Percentiles rank a stretch among this genome's conserved stretches.
Evolutionary conservation across 2,888 invertebrate species (phyloP).

Genomic region (Trichopoda pennipes): DNA sequence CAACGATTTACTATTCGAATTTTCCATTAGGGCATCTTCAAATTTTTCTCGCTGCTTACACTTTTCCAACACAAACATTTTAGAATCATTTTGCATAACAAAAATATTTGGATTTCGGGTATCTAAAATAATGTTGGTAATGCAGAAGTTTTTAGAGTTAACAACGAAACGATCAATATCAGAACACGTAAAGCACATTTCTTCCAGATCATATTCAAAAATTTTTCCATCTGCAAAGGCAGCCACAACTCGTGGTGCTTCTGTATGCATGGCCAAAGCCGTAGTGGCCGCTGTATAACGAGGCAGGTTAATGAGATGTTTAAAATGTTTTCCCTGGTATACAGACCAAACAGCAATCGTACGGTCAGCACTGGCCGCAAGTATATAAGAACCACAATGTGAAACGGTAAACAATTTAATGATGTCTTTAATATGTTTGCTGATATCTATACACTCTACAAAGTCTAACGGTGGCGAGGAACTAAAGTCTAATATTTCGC

Average conservation of each 20-base stretch:
- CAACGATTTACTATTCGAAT: slow-evolving; percentile 46
- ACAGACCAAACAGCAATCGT: slow-evolving; percentile 85
- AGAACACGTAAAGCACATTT: slow-evolving; percentile 83
- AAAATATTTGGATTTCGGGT: slow-evolving; percentile 84
- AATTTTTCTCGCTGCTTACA: slow-evolving; percentile 72
- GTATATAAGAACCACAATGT: slow-evolving; percentile 84
- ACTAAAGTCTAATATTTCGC: slow-evolving; percentile 35
- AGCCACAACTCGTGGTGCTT: slow-evolving; percentile 84
- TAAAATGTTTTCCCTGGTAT: slow-evolving; percentile 79
- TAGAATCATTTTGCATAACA: slow-evolving; percentile 87
- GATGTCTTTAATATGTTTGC: slow-evolving; percentile 82
- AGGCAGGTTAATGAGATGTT: slow-evolving; percentile 85
- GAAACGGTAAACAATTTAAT: slow-evolving; percentile 83
- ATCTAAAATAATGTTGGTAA: slow-evolving; percentile 85
- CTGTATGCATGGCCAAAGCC: slow-evolving; percentile 86
- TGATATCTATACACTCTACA: slow-evolving; percentile 78
- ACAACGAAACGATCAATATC: slow-evolving; percentile 81
- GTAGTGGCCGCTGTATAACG: slow-evolving; percentile 86
- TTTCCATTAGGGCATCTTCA: slow-evolving; percentile 69
- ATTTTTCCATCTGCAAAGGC: slow-evolving; percentile 91
- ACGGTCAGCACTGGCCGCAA: slow-evolving; percentile 85
- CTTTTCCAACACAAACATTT: slow-evolving; percentile 80
- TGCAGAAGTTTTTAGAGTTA: slow-evolving; percentile 81
- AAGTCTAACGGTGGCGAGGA: slow-evolving; percentile 74
- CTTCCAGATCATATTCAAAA: slow-evolving; percentile 87